Conservation (phyloP, 2,797 vertebrate genomes). For the Paratrypauchen microcephalus region DNA sequence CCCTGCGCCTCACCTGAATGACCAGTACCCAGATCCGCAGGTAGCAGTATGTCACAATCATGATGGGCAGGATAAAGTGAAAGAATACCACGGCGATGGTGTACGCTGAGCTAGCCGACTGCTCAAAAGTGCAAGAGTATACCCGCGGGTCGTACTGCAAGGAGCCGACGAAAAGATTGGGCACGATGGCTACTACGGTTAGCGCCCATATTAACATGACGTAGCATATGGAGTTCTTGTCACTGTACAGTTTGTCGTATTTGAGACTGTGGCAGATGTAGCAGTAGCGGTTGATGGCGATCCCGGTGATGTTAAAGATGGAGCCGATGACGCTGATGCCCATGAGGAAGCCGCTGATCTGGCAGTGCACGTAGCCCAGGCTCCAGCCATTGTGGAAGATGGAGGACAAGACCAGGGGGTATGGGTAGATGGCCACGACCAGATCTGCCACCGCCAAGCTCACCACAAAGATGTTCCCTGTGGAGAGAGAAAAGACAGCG, state of each 20-base stretch:
- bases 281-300: conserved; percentile 96
- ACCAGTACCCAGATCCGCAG: conserved; percentile 86
- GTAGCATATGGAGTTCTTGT: conserved; percentile 90
- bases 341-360: conserved; percentile 95
- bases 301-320: conserved; percentile 96
- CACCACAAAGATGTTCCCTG: conserved; percentile 96
- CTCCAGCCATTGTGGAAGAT: conserved; percentile 94
- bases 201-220: conserved; percentile 90
- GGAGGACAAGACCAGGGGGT: conserved; percentile 91
- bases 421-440: conserved; percentile 93
- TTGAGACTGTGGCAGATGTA: conserved; percentile 97
- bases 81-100: conserved; percentile 94
- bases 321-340: conserved; percentile 95
- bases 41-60: conserved; percentile 87
- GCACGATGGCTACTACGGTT: conserved; percentile 89
- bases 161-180: conserved; percentile 90
- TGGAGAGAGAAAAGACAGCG: conserved; percentile 27
- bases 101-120: conserved; percentile 88
- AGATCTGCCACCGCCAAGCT: conserved; percentile 95
- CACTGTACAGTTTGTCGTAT: conserved; percentile 91
- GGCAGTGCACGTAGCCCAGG: conserved; percentile 90
- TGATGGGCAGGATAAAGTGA: conserved; percentile 85
- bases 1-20: conserved; percentile 82
- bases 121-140: conserved; percentile 93
- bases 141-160: conserved; percentile 91